Evolutionary conservation across 2,888 invertebrate species (phyloP).

Genomic region (Hydroisotoma schaefferi): DNA sequence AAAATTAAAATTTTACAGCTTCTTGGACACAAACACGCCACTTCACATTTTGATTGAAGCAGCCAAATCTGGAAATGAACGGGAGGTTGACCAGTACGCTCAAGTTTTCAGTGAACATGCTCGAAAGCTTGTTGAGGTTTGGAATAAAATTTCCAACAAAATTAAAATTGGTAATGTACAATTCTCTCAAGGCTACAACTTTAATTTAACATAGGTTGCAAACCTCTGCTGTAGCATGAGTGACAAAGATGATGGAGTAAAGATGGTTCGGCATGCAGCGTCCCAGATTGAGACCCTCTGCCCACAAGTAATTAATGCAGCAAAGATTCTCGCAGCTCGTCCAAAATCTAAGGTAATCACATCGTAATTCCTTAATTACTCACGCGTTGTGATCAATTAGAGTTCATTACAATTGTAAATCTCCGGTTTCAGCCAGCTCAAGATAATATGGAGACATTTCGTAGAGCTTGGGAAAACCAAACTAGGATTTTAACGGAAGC

Average conservation of each 20-base stretch:
- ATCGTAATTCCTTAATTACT: not conserved
- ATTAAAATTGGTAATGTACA: no score
- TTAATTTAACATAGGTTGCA: slow-evolving; percentile 59
- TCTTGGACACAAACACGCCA: slow-evolving; percentile 94
- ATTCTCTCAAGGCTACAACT: not conserved
- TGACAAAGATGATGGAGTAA: slow-evolving; percentile 95
- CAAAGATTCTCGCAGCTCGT: slow-evolving; percentile 84
- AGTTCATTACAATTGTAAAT: no score
- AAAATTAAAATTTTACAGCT: slow-evolving; percentile 58
- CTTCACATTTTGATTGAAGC: slow-evolving; percentile 91
- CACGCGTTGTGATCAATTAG: not conserved
- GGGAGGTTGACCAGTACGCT: slow-evolving; percentile 89
- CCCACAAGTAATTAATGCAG: slow-evolving; percentile 97
- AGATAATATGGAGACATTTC: slow-evolving; percentile 96
- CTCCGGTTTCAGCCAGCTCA: slow-evolving; percentile 66
- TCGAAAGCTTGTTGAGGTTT: slow-evolving; percentile 89
- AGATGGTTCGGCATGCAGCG: slow-evolving; percentile 97
- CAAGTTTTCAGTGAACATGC: slow-evolving; percentile 94
- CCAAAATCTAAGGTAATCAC: slow-evolving; percentile 72
- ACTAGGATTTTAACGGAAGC: slow-evolving; percentile 93
- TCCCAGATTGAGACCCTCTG: slow-evolving; percentile 91
- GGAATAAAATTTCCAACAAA: no score
- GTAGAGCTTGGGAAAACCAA: slow-evolving; percentile 90
- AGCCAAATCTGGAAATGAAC: slow-evolving; percentile 84
- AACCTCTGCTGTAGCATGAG: slow-evolving; percentile 98